A percentile compares a stretch with the other conserved stretches of the same genome.
These are phyloP conservation scores for Nipponia nippon DNA, from an alignment of 2,113 vertebrate genomes.

Conservation along the genomic window DNA sequence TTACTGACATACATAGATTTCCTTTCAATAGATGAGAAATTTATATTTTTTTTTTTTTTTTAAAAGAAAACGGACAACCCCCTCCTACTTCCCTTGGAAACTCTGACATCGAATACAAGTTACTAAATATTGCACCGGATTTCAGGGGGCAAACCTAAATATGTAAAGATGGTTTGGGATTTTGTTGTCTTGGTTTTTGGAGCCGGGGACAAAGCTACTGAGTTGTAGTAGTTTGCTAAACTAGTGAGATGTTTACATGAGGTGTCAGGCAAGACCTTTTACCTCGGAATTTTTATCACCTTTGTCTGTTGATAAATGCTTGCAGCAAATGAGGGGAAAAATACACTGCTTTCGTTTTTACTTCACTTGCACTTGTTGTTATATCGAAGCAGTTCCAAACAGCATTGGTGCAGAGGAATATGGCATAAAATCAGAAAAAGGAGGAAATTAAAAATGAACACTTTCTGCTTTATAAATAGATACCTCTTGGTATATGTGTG, in stretches of 20 bases:
- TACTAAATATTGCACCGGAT: background rate
- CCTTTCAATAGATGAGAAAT: background rate
- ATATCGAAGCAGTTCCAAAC: background rate
- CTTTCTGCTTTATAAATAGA: background rate
- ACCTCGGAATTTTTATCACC: slow-evolving; percentile 25
- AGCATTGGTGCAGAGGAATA: background rate
- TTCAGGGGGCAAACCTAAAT: background rate
- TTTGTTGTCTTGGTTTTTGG: background rate
- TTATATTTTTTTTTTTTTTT: too few relatives aligned
- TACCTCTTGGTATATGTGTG: background rate
- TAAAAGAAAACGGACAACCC: background rate
- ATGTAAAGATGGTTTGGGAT: background rate
- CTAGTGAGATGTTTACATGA: background rate
- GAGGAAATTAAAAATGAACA: slow-evolving; percentile 34
- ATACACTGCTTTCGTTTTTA: background rate
- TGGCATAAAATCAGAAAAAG: slow-evolving; percentile 53
- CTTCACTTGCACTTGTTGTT: background rate
- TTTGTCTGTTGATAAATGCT: slow-evolving; percentile 34
- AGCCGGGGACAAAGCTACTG: background rate
- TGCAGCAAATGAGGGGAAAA: background rate
- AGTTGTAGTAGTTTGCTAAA: background rate
- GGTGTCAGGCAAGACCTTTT: slow-evolving; percentile 5
- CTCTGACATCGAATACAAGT: background rate
- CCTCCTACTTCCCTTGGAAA: background rate
- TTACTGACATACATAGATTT: background rate